A percentile compares a stretch with the other conserved stretches of the same genome.
phyloP scores from a whole-genome alignment of 2,113 vertebrate species.

The Prunella himalayana region DNA sequence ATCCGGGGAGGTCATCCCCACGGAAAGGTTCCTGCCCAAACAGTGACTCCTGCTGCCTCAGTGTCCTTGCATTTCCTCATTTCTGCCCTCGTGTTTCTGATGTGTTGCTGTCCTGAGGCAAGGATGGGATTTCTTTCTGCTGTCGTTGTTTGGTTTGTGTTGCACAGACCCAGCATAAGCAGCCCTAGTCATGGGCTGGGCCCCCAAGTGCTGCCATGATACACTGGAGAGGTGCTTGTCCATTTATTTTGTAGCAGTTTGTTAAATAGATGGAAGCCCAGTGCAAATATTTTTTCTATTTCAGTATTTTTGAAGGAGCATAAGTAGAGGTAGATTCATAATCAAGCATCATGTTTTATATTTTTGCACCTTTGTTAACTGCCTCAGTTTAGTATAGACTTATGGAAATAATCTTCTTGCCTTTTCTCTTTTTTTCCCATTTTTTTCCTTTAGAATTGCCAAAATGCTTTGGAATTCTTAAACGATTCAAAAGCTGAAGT shows the following conservation, averaged over 20 bases:
- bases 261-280: not conserved
- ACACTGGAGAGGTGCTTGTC: not conserved
- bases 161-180: not conserved
- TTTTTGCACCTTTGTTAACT: not conserved
- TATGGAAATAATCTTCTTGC: constrained; percentile 37
- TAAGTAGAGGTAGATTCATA: not conserved
- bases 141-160: not conserved
- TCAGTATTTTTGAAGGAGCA: not conserved
- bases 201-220: not conserved
- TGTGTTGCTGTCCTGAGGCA: not conserved
- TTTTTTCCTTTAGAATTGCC: constrained; percentile 69
- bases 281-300: not conserved
- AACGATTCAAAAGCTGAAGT: constrained; percentile 66
- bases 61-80: not conserved
- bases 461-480: constrained; percentile 80
- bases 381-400: not conserved
- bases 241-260: not conserved
- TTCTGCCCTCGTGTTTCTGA: not conserved
- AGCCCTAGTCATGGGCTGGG: not conserved
- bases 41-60: not conserved
- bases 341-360: not conserved
- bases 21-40: not conserved
- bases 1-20: not conserved
- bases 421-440: not conserved
- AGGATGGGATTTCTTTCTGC: not conserved